A percentile compares a stretch with the other conserved stretches of the same genome.
These are phyloP conservation scores for Bubo blakistoni DNA, from an alignment of 2,113 vertebrate genomes.

Conservation along the genomic window DNA sequence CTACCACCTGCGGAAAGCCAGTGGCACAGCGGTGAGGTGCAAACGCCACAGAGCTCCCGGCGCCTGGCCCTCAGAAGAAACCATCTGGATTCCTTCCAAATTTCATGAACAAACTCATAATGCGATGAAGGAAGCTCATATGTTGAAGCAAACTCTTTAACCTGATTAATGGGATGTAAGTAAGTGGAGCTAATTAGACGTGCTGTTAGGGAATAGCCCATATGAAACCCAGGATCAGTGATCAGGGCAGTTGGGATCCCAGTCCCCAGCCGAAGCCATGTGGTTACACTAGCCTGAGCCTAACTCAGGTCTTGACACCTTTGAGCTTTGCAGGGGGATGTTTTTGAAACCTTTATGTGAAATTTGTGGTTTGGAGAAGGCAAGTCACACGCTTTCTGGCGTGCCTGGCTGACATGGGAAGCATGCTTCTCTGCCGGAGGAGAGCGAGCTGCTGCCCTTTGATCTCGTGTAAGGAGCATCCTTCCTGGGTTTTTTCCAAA, in stretches of 20 bases:
- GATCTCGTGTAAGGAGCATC: neutral
- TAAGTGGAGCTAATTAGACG: constrained; percentile 45
- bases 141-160: constrained; percentile 52
- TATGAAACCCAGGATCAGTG: rapidly evolving
- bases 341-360: neutral
- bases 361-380: neutral
- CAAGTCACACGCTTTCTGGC: rapidly evolving
- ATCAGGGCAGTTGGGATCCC: neutral
- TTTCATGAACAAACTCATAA: neutral
- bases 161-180: constrained; percentile 59
- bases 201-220: neutral
- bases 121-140: neutral
- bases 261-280: neutral
- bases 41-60: neutral
- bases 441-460: neutral
- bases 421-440: neutral
- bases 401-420: neutral
- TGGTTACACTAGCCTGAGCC: neutral
- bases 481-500: neutral
- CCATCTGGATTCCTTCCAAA: neutral
- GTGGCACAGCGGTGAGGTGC: neutral
- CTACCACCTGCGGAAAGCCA: neutral
- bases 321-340: neutral
- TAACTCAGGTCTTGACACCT: neutral
- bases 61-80: neutral